These are phyloP conservation scores for Misgurnus anguillicaudatus DNA, from an alignment of 2,113 vertebrate species.

Conservation along the genomic window DNA sequence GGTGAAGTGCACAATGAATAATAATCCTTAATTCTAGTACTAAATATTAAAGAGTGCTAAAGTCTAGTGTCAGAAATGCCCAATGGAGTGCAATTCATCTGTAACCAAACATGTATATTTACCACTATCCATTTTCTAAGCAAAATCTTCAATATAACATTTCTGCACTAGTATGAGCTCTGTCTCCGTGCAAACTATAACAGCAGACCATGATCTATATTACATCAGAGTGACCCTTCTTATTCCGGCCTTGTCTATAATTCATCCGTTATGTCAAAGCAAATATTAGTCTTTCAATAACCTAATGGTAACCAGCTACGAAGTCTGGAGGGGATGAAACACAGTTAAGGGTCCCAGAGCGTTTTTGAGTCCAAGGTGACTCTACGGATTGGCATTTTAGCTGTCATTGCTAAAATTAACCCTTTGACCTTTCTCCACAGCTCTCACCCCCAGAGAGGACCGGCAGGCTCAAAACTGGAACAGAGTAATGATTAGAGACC, in stretches of 20 bases:
- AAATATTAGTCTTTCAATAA: conserved; percentile 1
- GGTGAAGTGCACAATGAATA: too few species aligned
- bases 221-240: neutral
- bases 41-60: too few species aligned
- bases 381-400: neutral
- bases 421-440: conserved; percentile 18
- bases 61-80: too few species aligned
- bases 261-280: too few species aligned
- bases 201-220: too few species aligned
- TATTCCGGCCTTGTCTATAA: neutral
- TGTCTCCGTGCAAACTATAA: too few species aligned
- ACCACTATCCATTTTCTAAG: too few species aligned
- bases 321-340: neutral
- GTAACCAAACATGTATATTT: too few species aligned
- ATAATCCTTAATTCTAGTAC: too few species aligned
- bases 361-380: conserved; percentile 14
- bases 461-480: neutral
- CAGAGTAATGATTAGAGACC: conserved; percentile 28
- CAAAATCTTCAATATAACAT: too few species aligned
- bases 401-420: conserved; percentile 30
- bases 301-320: conserved; percentile 15
- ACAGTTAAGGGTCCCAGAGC: conserved; percentile 16
- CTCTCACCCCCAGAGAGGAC: conserved; percentile 10
- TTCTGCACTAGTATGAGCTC: too few species aligned
- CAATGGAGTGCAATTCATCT: too few species aligned